Conservation (phyloP, 2,888 invertebrate genomes). For the Prenolepis imparis region DNA sequence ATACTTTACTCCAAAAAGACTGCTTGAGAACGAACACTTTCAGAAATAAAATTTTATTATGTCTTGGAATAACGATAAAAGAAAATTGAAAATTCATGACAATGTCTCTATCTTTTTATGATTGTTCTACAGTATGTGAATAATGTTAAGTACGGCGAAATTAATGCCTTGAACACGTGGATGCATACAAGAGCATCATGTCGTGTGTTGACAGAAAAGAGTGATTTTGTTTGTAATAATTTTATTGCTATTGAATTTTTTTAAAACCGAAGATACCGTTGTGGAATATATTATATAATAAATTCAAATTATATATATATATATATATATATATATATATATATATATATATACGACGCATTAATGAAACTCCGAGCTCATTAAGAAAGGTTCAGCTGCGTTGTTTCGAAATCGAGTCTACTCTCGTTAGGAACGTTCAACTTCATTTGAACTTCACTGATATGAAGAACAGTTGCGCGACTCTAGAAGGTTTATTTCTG, state of each 20-base stretch:
- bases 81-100: slow-evolving; percentile 64
- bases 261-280: neutral
- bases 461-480: slow-evolving; percentile 10
- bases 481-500: slow-evolving; percentile 29
- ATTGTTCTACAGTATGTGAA: slow-evolving; percentile 9
- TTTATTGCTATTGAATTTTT: neutral
- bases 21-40: neutral
- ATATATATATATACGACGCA: neutral
- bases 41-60: slow-evolving; percentile 49
- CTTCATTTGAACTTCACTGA: slow-evolving; percentile 14
- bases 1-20: neutral
- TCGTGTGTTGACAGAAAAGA: neutral
- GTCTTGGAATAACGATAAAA: slow-evolving; percentile 58
- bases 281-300: neutral
- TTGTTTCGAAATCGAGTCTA: slow-evolving; percentile 18
- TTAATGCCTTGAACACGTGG: neutral
- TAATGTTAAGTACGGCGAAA: neutral
- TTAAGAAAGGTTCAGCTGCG: slow-evolving; percentile 1
- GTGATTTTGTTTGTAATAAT: slow-evolving; percentile 12
- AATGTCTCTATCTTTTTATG: slow-evolving; percentile 4
- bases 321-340: slow-evolving; percentile 2
- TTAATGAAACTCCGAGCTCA: slow-evolving; percentile 27
- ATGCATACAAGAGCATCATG: neutral
- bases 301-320: slow-evolving; percentile 8
- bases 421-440: slow-evolving; percentile 19